Evolutionary conservation across 2,888 invertebrate species (phyloP), one percentile per base, ranked within the genome.

Genomic region (Ectropis crepuscularia): DNA sequence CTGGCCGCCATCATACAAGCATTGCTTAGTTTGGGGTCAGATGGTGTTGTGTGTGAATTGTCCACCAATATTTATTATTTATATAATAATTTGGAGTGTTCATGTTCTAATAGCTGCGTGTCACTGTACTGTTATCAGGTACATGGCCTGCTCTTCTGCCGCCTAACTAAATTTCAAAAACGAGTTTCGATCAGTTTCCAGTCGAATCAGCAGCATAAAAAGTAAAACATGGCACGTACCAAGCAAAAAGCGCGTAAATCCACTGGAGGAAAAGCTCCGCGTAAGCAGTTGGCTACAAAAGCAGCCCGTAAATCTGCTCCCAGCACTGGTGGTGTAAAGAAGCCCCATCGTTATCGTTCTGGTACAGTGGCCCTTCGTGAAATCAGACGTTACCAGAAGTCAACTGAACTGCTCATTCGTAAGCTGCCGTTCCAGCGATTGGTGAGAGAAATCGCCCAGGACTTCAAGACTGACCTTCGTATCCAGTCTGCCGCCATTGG

Each of bases 161-260:
- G n/a, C n/a, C n/a, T n/a, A n/a, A n/a, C n/a, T n/a, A n/a, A n/a
- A n/a, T n/a, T n/a, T n/a, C n/a, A n/a, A n/a, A n/a, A n/a, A n/a
- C n/a, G 43, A 16, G 43, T 38, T 63, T 11, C 36, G 48, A 39
- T 41, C 9, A 46, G 36, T 53, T 41, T 39, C 5, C 39, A 50
- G 49, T 5, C 51, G 11, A 47, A 6, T 41, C 50, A 45, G 11
- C 11, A 9, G 45, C 39, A 11, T 9, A 50, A 8, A 38, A 50
- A 49, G 88, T 83, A 55, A 92, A 92, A 70, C 74, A 98, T 98
- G 98, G 98, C 98, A 74, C 98, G 98, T 96, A 98, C 98, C 39
- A 98, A 98, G 95, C 98, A 98, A 90, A 98, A 98, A 59, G 98
- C 98, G 60, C 97, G 98, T 95, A 98, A 98, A 92, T 98, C 98